These are phyloP conservation scores for Corella eumyota DNA, from an alignment of 23 tunicate genomes.

Conservation along the genomic window DNA sequence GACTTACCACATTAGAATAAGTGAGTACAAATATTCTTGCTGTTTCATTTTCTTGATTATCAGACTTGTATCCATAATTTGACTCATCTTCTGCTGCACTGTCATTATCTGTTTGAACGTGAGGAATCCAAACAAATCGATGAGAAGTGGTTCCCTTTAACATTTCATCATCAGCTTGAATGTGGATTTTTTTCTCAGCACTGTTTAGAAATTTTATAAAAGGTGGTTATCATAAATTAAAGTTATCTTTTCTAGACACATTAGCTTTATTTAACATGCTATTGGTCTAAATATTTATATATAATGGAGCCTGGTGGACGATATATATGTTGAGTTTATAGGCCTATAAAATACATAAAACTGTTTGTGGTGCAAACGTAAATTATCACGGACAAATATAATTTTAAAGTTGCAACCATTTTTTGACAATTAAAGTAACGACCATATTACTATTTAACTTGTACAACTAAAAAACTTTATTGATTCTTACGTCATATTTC, in stretches of 20 bases:
- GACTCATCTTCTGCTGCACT: conserved; percentile 8
- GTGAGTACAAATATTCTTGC: conserved; percentile 19
- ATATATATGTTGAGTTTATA: too few relatives aligned
- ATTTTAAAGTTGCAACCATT: too few relatives aligned
- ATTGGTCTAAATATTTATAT: not conserved
- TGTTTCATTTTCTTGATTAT: conserved; percentile 1
- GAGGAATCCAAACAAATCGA: conserved; percentile 60
- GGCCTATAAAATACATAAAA: too few relatives aligned
- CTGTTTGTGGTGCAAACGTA: too few relatives aligned
- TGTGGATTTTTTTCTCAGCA: conserved; percentile 25
- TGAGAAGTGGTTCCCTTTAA: conserved; percentile 9
- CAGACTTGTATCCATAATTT: not conserved
- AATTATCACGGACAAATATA: too few relatives aligned
- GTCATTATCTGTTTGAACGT: conserved; percentile 38
- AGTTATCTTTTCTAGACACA: not conserved
- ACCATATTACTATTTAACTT: too few relatives aligned
- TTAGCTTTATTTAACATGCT: not conserved
- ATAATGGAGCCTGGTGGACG: not conserved
- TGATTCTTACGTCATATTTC: conserved; percentile 21
- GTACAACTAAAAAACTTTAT: not conserved
- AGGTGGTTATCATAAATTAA: not conserved
- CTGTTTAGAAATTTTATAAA: too few relatives aligned
- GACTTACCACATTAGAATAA: conserved; percentile 28
- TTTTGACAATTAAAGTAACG: too few relatives aligned
- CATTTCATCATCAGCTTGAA: conserved; percentile 4